Evolutionary conservation across 2,113 vertebrate species (phyloP), one percentile per base, ranked within the genome.

Genomic region (Tretioscincus oriximinensis): DNA sequence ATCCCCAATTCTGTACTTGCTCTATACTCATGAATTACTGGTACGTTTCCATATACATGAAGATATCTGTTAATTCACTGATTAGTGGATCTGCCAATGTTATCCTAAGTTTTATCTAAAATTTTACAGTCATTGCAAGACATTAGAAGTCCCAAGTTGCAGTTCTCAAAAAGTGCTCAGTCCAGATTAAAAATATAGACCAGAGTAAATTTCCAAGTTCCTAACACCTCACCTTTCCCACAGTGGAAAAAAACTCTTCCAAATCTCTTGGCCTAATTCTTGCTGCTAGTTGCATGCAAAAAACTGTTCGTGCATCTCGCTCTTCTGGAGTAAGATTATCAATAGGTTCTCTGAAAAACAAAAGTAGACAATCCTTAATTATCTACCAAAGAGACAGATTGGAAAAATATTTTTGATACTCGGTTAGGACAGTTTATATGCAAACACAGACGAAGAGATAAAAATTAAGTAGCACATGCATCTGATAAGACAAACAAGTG

Each of bases 221-320:
- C 76, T 67, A 22, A 8, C 60, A 11, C 28, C 88, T 79, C 90
- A 99, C 98, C 94, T 99, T 98, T 72, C 98, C 98, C 81, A 99
- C 98, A 74, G 98, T 98, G 82, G 98, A 99, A 91, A 99, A 99
- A 93, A 99, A 99, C 80, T 99, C 98, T 92, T 99, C 98, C 91
- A 99, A 93, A 91, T 99, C 98, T 82, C 98, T 95, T 3, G 98
- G 97, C 35, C 98, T 94, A 83, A 99, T 99, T 90, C 98, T 94
- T 74, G 98, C 98, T n/a, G 98, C 98, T 81, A 99, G 92, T 82
- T 99, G 98, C 98, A 99, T 99, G 80, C 98, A 99, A 88, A 99
- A 99, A 3, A 99, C 98, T 1, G 98, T 99, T 35, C 98, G 95
- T 63, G 97, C 97, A 89, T 99, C 98, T 63, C 98, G 96, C 92